Conservation (phyloP, 2,888 invertebrate genomes). For the Miltochrista miniata region DNA sequence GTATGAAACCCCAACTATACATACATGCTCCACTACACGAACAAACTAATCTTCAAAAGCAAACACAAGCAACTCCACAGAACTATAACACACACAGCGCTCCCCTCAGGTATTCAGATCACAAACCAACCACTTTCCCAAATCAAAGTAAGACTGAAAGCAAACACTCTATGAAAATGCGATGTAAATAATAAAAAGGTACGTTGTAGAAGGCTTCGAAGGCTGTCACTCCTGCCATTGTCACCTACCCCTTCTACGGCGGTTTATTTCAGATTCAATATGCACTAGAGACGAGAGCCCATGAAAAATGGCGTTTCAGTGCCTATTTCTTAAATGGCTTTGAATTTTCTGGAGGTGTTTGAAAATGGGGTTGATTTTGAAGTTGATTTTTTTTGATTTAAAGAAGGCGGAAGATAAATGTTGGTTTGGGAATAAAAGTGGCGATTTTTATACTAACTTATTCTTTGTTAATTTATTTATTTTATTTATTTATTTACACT, state of each 20-base stretch:
- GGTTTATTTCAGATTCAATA: slow-evolving; percentile 81
- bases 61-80: slow-evolving; percentile 13
- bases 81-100: slow-evolving; percentile 18
- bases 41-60: slow-evolving; percentile 18
- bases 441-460: too few species aligned
- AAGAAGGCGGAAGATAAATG: too few species aligned
- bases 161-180: slow-evolving; percentile 83
- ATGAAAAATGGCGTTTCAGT: slow-evolving; percentile 64
- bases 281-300: slow-evolving; percentile 70
- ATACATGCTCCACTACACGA: too few species aligned
- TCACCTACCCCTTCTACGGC: slow-evolving; percentile 63
- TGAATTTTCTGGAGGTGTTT: not conserved
- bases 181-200: slow-evolving; percentile 82
- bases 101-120: slow-evolving; percentile 71
- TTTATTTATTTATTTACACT: too few species aligned
- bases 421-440: too few species aligned
- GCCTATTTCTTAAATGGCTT: slow-evolving; percentile 28
- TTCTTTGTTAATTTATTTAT: too few species aligned
- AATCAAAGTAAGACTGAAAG: slow-evolving; percentile 80
- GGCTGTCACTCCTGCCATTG: slow-evolving; percentile 73
- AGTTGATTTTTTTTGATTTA: too few species aligned
- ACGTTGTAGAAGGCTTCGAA: slow-evolving; percentile 54
- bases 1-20: too few species aligned
- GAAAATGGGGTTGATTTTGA: too few species aligned
- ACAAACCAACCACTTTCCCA: slow-evolving; percentile 76